Evolutionary conservation across 2,113 vertebrate genomes (phyloP).

Genomic region (Poecilia latipinna): DNA sequence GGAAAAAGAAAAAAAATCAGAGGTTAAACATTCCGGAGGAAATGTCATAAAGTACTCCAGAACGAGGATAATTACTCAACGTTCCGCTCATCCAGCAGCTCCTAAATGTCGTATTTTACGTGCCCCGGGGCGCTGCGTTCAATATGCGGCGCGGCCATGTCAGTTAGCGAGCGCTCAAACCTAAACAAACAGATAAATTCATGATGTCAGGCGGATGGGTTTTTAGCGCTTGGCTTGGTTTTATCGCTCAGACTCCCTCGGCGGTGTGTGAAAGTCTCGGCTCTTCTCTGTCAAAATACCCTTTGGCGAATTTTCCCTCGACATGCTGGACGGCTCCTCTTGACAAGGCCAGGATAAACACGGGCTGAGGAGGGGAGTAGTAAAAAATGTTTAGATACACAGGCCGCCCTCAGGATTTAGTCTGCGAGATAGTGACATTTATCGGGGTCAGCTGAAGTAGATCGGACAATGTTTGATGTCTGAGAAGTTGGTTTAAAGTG

Average conservation of each 20-base stretch:
- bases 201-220: constrained; percentile 50
- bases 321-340: constrained; percentile 20
- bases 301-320: constrained; percentile 15
- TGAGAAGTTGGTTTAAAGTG: constrained; percentile 11
- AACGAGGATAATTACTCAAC: constrained; percentile 54
- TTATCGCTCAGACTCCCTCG: constrained; percentile 45
- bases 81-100: constrained; percentile 36
- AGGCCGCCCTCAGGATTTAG: constrained; percentile 39
- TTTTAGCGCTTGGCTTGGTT: constrained; percentile 56
- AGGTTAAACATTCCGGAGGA: constrained; percentile 53
- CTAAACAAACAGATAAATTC: constrained; percentile 68
- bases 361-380: constrained; percentile 39
- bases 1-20: constrained; percentile 23
- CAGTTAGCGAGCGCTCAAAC: constrained; percentile 36
- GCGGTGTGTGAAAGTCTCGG: constrained; percentile 29
- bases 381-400: constrained; percentile 53
- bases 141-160: constrained; percentile 41
- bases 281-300: constrained; percentile 51
- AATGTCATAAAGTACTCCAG: constrained; percentile 43
- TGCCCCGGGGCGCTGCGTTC: constrained; percentile 27
- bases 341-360: constrained; percentile 60
- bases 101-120: constrained; percentile 54
- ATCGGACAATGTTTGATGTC: constrained; percentile 7
- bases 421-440: constrained; percentile 33
- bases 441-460: constrained; percentile 20